These are phyloP conservation scores for Mastigias papua DNA, from an alignment of 30 jellyfish, hydroid and myxozoan species.

Conservation along the genomic window DNA sequence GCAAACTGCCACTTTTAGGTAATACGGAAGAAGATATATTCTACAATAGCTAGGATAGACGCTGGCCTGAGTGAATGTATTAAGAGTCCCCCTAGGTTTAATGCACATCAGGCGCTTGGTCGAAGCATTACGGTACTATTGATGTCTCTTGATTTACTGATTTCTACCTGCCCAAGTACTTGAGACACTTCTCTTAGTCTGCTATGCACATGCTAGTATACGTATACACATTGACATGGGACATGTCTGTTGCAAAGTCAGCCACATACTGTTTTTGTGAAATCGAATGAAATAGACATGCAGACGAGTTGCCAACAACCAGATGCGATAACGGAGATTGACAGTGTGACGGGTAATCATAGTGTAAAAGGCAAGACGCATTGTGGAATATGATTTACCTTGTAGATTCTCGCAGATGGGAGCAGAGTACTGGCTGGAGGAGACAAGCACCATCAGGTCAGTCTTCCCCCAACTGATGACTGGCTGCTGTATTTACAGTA, in stretches of 20 bases:
- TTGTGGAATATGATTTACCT: slow-evolving; percentile 52
- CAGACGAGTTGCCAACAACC: background rate
- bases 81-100: no score
- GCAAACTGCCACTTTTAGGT: no score
- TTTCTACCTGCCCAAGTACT: no score
- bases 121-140: no score
- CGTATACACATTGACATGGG: background rate
- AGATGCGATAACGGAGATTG: background rate
- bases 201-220: no score
- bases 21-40: no score
- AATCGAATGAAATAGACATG: background rate
- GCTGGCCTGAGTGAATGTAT: no score
- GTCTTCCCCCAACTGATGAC: slow-evolving; percentile 39
- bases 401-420: slow-evolving; percentile 60
- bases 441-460: slow-evolving; percentile 50
- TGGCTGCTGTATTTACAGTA: slow-evolving; percentile 15
- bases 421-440: slow-evolving; percentile 14
- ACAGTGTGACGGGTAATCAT: background rate
- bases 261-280: background rate
- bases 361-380: slow-evolving; percentile 14
- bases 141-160: no score
- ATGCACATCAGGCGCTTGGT: no score
- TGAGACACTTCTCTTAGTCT: no score
- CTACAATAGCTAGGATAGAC: no score
- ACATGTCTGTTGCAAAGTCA: background rate